Evolutionary conservation across 2,888 invertebrate genomes (phyloP).

Genomic region (Cephonodes hylas): DNA sequence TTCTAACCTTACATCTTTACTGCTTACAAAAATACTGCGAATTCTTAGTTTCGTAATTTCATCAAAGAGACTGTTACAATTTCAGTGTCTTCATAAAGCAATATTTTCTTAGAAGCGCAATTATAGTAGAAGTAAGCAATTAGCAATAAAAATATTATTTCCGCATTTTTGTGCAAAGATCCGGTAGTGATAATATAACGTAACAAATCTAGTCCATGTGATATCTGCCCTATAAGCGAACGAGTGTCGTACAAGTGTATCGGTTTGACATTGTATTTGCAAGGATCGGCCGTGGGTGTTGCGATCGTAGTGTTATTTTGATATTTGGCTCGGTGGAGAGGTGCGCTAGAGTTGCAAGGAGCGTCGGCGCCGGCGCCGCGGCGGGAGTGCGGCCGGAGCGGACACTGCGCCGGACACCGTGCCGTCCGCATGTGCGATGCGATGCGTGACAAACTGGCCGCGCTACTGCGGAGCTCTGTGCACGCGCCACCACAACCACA

Average conservation of each 20-base stretch:
- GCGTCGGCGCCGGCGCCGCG: constrained; percentile 55
- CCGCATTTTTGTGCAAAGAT: constrained; percentile 29
- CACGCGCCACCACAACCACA: constrained; percentile 50
- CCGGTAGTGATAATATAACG: constrained; percentile 32
- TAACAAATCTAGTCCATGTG: constrained; percentile 22
- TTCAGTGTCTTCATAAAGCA: neutral
- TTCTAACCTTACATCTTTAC: constrained; percentile 43
- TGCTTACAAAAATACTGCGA: constrained; percentile 11
- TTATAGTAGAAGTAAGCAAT: neutral
- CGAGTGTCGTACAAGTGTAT: constrained; percentile 22
- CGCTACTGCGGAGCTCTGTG: constrained; percentile 63
- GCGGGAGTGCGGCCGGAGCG: constrained; percentile 24
- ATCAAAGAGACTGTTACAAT: neutral
- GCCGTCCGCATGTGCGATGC: constrained; percentile 66
- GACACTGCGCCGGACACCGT: constrained; percentile 16
- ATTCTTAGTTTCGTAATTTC: constrained; percentile 2
- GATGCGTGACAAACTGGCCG: constrained; percentile 74
- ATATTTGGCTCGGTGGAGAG: constrained; percentile 32
- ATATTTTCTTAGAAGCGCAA: neutral
- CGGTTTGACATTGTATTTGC: constrained; percentile 33
- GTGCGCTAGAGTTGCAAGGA: constrained; percentile 32
- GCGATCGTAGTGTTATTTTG: constrained; percentile 40
- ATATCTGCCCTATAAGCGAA: neutral
- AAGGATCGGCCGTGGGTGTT: constrained; percentile 36
- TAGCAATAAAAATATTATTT: constrained; percentile 19